These are phyloP conservation scores for Bacillus rossius DNA, from an alignment of 1,140 invertebrate species.

Conservation along the genomic window DNA sequence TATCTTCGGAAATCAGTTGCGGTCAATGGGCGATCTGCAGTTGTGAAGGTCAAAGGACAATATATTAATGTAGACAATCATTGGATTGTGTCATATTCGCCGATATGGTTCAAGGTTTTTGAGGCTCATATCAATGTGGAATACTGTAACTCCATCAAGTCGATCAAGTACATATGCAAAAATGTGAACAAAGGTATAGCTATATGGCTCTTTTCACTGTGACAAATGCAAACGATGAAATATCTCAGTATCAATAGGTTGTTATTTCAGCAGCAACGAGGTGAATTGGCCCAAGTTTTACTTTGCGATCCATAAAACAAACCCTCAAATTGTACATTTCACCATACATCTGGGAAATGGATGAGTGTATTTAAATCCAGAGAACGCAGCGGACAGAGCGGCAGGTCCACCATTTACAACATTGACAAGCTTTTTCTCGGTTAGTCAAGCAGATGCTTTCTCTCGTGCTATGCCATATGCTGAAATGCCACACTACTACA, in stretches of 20 bases:
- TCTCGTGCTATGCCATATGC: conserved; percentile 36
- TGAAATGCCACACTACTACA: conserved; percentile 38
- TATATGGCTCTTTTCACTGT: conserved; percentile 37
- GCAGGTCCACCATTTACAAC: conserved; percentile 1
- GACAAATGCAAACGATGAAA: conserved; percentile 11
- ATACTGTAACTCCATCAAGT: conserved; percentile 35
- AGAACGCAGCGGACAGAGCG: conserved; percentile 18
- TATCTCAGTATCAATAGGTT: conserved; percentile 33
- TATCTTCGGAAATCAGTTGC: not conserved
- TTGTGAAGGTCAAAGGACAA: conserved; percentile 6
- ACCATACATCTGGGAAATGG: conserved; percentile 28
- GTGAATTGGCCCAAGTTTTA: not conserved
- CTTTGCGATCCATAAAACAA: not conserved
- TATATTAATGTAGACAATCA: conserved; percentile 29
- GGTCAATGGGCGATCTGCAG: conserved; percentile 31
- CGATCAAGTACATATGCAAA: conserved; percentile 38
- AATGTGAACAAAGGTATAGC: conserved; percentile 42
- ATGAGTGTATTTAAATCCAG: conserved; percentile 30
- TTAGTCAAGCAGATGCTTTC: conserved; percentile 29
- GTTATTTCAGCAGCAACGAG: conserved; percentile 31
- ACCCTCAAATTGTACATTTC: conserved; percentile 3
- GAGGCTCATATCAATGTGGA: conserved; percentile 41
- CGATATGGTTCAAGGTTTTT: conserved; percentile 33
- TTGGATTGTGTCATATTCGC: conserved; percentile 40
- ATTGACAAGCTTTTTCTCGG: conserved; percentile 26